These are phyloP conservation scores for Sebastiscus albofasciatus DNA, from an alignment of 2,797 vertebrate species.

Conservation along the genomic window DNA sequence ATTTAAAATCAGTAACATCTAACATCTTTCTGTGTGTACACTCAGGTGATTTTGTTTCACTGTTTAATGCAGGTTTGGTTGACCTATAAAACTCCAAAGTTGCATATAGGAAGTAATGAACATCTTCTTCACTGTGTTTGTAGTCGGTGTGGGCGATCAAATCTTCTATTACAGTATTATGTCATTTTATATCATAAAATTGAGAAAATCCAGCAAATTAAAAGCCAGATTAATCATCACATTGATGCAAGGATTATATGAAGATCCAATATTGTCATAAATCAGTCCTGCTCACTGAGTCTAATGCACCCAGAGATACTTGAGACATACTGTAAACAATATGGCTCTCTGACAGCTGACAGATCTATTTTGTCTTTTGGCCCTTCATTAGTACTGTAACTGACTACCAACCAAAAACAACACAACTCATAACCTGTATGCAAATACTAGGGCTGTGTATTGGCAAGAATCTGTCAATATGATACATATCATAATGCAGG, in stretches of 20 bases:
- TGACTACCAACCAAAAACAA: not conserved
- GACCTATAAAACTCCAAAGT: not conserved
- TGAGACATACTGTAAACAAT: not conserved
- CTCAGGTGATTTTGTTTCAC: not conserved
- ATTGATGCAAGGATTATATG: not conserved
- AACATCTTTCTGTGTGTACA: not conserved
- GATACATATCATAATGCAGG: too few relatives aligned
- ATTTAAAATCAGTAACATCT: not conserved
- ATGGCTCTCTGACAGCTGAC: not conserved
- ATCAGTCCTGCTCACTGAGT: not conserved
- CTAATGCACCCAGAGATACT: not conserved
- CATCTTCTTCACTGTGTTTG: not conserved
- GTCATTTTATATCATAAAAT: not conserved
- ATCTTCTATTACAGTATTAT: fast-evolving
- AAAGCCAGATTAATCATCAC: not conserved
- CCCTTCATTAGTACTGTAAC: not conserved
- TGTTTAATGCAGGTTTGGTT: not conserved
- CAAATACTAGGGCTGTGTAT: too few relatives aligned
- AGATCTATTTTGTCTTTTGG: not conserved
- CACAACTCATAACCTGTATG: not conserved
- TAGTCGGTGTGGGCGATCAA: not conserved
- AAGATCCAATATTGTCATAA: not conserved
- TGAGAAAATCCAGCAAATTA: not conserved
- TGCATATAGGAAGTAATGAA: not conserved
- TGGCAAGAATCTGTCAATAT: too few relatives aligned